Base-by-base conservation (phyloP, 2,888 invertebrate genomes). In the Artemia sinica region DNA sequence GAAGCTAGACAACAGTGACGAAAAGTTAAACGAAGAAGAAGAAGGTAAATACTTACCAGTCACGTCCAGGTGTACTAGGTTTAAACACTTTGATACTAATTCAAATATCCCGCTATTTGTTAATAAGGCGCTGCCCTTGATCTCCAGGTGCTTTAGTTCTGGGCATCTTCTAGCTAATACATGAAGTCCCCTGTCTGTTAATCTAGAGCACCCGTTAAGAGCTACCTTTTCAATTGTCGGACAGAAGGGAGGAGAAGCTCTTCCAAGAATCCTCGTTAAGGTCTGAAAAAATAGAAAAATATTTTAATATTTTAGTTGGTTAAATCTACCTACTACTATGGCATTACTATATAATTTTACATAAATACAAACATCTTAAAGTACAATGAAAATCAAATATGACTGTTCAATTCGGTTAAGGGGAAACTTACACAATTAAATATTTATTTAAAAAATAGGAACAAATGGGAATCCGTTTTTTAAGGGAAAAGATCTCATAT, bases 61-160 rank as follows among this genome's bases (percentile, higher is more conserved):
- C 41, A 91, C 83, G 78, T 91, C 90, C 67, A 92, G 82, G 78
- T 90, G 89, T 78, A 89, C 87, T 70, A 92, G 79, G 77, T 88
- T 88, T 72, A 84, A 83, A 76, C 91, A 88, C 75, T 86, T 85
- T 6, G 88, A 86, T 69, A 87, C 83, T 10, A 91, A 82, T 73
- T 91, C 90, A 69, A 86, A 86, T 68, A 92, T 77, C 0, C 89
- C 85, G 66, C 85, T 82, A 74, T 90, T 89, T 68, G 88, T 86
- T 74, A 91, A 82, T 71, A 84, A 84, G 68, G 82, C 81, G 73
- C 89, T 87, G 2, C 85, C 85, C 71, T 87, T 87, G 68, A 91
- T 80, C 72, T 90, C 89, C 69, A 92, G 79, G 75, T 88, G 88
- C 8, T 88, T 86, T 70, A 92, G 79, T 76, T 89, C 88, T 1